These are phyloP conservation scores for Gandaritis pyraliata DNA, from an alignment of 2,888 invertebrate species.

Conservation along the genomic window DNA sequence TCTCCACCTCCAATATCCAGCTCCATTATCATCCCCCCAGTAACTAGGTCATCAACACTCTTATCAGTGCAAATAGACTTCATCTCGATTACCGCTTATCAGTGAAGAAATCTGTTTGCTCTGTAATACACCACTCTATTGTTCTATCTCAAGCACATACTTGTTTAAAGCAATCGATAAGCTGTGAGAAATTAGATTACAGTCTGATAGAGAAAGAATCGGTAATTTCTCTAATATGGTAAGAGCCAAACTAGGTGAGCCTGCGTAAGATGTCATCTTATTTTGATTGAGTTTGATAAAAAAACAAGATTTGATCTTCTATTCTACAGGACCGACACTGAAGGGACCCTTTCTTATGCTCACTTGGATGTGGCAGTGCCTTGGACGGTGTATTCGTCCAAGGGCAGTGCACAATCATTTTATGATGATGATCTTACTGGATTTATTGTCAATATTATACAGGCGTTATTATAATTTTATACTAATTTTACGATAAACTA, in stretches of 20 bases:
- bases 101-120: conserved; percentile 50
- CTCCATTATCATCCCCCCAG: conserved; percentile 23
- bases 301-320: background rate
- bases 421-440: too few species aligned
- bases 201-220: conserved; percentile 1
- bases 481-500: background rate
- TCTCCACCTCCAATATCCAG: conserved; percentile 1
- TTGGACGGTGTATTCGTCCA: too few species aligned
- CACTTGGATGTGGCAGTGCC: too few species aligned
- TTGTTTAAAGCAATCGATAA: conserved; percentile 35
- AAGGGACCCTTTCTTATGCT: too few species aligned
- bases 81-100: conserved; percentile 55
- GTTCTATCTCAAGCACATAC: conserved; percentile 44
- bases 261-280: background rate
- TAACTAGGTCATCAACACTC: conserved; percentile 51
- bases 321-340: too few species aligned
- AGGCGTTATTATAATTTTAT: too few species aligned
- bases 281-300: too few species aligned
- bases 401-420: too few species aligned
- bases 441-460: too few species aligned
- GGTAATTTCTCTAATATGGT: background rate
- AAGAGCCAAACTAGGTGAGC: too few species aligned
- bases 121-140: conserved; percentile 40
- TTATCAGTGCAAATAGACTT: conserved; percentile 53
- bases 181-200: conserved; percentile 22